Evolutionary conservation across 2,797 vertebrate species (phyloP), one percentile per base, ranked within the genome.

Genomic region (Spatula versicolor): DNA sequence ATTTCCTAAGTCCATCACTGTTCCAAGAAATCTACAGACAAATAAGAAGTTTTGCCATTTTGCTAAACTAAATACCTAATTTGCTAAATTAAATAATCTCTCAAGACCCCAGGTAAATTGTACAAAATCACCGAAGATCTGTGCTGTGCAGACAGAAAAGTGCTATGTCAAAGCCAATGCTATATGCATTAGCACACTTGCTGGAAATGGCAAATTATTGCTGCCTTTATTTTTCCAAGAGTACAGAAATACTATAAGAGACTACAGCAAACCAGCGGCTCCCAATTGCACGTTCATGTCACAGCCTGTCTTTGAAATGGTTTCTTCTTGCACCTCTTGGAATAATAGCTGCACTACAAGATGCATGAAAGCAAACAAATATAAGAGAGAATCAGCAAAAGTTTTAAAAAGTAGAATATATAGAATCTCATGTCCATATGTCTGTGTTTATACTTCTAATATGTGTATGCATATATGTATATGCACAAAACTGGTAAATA

Each of bases 71-170:
- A 56, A 30, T 11, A 6, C 31, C n/a, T n/a, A n/a, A n/a, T 86
- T 62, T 77, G 78, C 43, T 59, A 28, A 77, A 56, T 11, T 11
- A 62, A 56, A 30, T 11, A 6, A n/a, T 28, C 16, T 48, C 41
- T 69, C 64, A 72, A 55, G 79, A 12, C 21, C 46, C 21, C 54
- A 62, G 16, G 19, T 45, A 68, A 75, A 64, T 50, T 50, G 37
- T 3, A n/a, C 6, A 2, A 2, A 30, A 66, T 25, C 1, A 5
- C n/a, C 69, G 41, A 46, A 76, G 43, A 31, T 0, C 2, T 9
- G 23, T 13, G n/a, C 31, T 48, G 5, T 6, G 41, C 56, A 58
- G 66, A 26, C 35, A 83, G 75, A 85, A 23, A 23, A 92, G 59
- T 5, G 7, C 39, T 2, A 21, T 8, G 2, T 30, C 68, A 39